These are phyloP conservation scores for Setophaga petechia DNA, from an alignment of 2,113 vertebrate genomes.

Conservation along the genomic window DNA sequence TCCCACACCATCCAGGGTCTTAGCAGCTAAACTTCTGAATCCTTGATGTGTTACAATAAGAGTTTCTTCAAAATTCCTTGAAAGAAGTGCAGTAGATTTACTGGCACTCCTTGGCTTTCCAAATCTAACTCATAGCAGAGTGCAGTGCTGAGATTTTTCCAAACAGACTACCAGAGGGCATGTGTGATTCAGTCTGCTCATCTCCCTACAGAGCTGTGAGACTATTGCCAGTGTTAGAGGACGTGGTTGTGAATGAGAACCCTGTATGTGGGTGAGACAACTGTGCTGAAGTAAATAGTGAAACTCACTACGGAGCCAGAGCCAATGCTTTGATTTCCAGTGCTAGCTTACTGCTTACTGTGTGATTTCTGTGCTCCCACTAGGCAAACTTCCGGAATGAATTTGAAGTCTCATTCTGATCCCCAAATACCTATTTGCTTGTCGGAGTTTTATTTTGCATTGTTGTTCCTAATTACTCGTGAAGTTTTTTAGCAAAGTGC, in stretches of 20 bases:
- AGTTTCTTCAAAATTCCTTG: neutral
- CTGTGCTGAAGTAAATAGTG: slow-evolving; percentile 17
- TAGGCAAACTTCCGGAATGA: neutral
- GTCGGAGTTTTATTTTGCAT: neutral
- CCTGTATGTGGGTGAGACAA: slow-evolving; percentile 1
- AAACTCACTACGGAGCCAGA: neutral
- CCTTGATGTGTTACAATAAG: neutral
- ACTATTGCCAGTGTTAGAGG: neutral
- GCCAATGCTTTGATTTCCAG: neutral
- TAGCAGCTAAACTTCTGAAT: neutral
- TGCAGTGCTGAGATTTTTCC: neutral
- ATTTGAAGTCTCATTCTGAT: neutral
- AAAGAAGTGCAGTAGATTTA: neutral
- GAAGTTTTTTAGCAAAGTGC: neutral
- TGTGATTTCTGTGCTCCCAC: neutral
- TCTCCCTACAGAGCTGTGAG: neutral
- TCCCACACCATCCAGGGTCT: neutral
- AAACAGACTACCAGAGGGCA: neutral
- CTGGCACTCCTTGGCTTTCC: neutral
- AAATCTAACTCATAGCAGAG: neutral
- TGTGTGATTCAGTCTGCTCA: neutral
- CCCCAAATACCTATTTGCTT: neutral
- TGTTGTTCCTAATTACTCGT: neutral
- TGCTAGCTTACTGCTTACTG: neutral
- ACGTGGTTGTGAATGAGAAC: neutral